A percentile compares a stretch with the other conserved stretches of the same genome.
These are phyloP conservation scores for Macrosoma leucophasiata DNA, from an alignment of 2,888 invertebrate species.

Conservation along the genomic window DNA sequence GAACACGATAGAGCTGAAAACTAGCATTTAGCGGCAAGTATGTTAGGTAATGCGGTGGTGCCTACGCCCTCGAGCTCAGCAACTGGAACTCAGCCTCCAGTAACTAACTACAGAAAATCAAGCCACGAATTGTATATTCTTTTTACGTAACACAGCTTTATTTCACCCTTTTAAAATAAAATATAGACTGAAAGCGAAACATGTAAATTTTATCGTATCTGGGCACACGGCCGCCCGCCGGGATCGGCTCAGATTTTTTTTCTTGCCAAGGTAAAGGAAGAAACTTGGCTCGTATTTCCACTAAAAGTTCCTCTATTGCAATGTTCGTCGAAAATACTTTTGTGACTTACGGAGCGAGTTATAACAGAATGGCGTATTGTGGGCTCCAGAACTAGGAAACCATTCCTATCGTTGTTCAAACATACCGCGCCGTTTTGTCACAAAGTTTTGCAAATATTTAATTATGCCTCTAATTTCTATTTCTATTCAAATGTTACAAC, in stretches of 20 bases:
- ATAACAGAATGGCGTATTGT: slow-evolving; percentile 57
- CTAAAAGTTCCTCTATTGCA: slow-evolving; percentile 62
- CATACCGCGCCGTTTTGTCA: too few relatives aligned
- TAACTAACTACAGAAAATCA: too few relatives aligned
- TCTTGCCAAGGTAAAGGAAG: slow-evolving; percentile 54
- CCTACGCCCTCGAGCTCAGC: too few relatives aligned
- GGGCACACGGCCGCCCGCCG: slow-evolving; percentile 44
- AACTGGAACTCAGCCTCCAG: too few relatives aligned
- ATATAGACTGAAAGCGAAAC: slow-evolving; percentile 66
- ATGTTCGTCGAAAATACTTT: slow-evolving; percentile 63
- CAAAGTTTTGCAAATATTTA: too few relatives aligned
- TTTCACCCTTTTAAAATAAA: slow-evolving; percentile 72
- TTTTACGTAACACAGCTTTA: slow-evolving; percentile 66
- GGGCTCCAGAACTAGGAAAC: slow-evolving; percentile 46
- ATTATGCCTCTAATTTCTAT: too few relatives aligned
- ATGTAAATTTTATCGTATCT: slow-evolving; percentile 73
- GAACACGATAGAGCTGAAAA: too few relatives aligned
- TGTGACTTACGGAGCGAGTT: slow-evolving; percentile 61
- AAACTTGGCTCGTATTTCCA: slow-evolving; percentile 69
- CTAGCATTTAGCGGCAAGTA: too few relatives aligned
- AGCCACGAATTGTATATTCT: slow-evolving; percentile 72
- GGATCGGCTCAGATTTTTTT: slow-evolving; percentile 55
- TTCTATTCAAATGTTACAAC: too few relatives aligned
- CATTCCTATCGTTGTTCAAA: too few relatives aligned
- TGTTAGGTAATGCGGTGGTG: too few relatives aligned